Percentiles rank a stretch among this genome's conserved stretches.
Conservation (phyloP, 2,797 vertebrate species). For the Lepus townsendii region DNA sequence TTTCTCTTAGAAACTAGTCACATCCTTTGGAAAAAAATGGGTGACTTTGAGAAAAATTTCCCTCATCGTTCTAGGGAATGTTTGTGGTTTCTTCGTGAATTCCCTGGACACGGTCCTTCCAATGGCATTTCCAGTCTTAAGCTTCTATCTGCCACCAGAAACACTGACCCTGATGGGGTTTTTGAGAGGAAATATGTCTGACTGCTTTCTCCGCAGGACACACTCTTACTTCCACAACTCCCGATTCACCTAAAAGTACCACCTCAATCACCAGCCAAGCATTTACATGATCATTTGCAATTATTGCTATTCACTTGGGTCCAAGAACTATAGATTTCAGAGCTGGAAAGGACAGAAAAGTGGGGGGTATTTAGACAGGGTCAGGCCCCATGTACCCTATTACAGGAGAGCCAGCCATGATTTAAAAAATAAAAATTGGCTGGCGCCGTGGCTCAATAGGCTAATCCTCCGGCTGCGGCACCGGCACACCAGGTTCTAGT, state of each 20-base stretch:
- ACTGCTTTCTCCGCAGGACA: not conserved
- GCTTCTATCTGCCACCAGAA: not conserved
- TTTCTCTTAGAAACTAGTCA: constrained; percentile 6
- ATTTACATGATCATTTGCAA: not conserved
- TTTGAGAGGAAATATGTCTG: not conserved
- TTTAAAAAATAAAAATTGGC: not conserved
- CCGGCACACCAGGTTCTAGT: no score
- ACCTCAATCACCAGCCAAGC: not conserved
- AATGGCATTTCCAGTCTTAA: not conserved
- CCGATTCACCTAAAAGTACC: not conserved
- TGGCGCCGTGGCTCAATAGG: no score
- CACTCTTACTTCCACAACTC: not conserved
- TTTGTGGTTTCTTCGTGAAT: not conserved
- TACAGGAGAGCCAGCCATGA: not conserved
- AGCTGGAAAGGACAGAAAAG: not conserved
- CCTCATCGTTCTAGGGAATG: not conserved
- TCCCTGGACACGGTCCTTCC: not conserved
- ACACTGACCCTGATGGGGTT: not conserved
- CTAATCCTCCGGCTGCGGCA: no score
- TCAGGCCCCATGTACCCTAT: not conserved
- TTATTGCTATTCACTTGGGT: not conserved
- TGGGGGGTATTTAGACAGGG: not conserved
- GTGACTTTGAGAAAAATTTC: not conserved
- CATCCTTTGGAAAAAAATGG: constrained; percentile 22
- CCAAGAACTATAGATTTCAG: not conserved